Percentiles rank a stretch among this genome's conserved stretches.
Conservation (phyloP, 1,140 invertebrate genomes). For the Theocolax elegans region DNA sequence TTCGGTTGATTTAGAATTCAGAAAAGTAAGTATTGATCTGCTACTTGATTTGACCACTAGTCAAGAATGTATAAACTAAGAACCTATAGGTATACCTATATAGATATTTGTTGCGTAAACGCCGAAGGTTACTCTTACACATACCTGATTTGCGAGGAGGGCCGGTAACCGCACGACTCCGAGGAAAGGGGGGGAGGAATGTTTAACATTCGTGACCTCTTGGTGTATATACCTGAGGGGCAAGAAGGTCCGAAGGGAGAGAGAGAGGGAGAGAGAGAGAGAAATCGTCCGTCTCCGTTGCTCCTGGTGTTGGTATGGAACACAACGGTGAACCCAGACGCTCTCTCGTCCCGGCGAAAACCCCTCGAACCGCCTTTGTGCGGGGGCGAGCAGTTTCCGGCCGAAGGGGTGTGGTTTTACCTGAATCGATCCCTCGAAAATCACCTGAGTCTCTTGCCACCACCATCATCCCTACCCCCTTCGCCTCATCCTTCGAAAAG, state of each 20-base stretch:
- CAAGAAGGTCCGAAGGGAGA: constrained; percentile 32
- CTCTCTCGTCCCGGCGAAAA: constrained; percentile 7
- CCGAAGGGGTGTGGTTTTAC: constrained; percentile 55
- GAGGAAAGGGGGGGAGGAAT: constrained; percentile 4
- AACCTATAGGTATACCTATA: too few relatives aligned
- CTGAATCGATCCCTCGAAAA: constrained; percentile 55
- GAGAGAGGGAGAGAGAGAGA: too few relatives aligned
- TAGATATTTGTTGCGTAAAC: constrained; percentile 7
- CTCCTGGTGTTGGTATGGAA: not conserved
- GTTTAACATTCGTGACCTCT: constrained; percentile 22
- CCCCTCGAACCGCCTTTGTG: constrained; percentile 13
- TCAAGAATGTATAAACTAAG: too few relatives aligned
- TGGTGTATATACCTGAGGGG: not conserved
- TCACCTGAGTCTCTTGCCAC: constrained; percentile 38
- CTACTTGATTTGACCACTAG: too few relatives aligned
- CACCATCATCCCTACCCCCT: not conserved
- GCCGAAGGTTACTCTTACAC: not conserved
- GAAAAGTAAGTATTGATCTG: too few relatives aligned
- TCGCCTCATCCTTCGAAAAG: too few relatives aligned
- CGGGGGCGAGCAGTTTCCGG: constrained; percentile 35
- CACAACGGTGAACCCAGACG: not conserved
- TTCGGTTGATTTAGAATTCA: too few relatives aligned
- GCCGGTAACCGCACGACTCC: not conserved
- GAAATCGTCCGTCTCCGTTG: not conserved
- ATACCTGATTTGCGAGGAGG: not conserved